phyloP scores from a whole-genome alignment of 2,113 vertebrate species.

The Myotis lucifugus region DNA sequence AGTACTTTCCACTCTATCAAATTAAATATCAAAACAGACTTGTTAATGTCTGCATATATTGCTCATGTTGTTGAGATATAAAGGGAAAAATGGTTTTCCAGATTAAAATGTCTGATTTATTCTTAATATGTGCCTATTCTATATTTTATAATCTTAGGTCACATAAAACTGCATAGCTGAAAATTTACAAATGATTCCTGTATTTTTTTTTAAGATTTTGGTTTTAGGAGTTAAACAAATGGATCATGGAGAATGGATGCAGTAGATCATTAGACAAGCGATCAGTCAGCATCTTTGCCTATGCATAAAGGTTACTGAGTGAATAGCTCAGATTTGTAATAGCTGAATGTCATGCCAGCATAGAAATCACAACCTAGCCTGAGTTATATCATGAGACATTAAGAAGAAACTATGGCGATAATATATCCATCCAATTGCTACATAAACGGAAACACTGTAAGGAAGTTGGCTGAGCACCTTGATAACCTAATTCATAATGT shows the following conservation, averaged over 20 bases:
- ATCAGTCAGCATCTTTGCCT: constrained; percentile 75
- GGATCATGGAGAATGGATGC: constrained; percentile 57
- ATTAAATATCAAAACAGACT: neutral
- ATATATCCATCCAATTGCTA: constrained; percentile 68
- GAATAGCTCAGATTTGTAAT: constrained; percentile 74
- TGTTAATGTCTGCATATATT: neutral
- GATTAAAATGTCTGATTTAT: constrained; percentile 28
- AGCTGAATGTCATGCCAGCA: constrained; percentile 64
- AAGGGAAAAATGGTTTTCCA: constrained; percentile 3
- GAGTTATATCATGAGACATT: constrained; percentile 73
- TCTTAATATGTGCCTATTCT: neutral
- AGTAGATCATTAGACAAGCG: constrained; percentile 61
- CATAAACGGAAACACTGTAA: constrained; percentile 62
- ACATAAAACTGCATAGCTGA: constrained; percentile 26
- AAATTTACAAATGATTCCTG: constrained; percentile 46
- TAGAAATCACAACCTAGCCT: constrained; percentile 69
- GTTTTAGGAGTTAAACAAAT: constrained; percentile 66
- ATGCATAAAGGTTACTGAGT: constrained; percentile 58
- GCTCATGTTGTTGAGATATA: neutral
- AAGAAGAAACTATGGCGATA: constrained; percentile 49
- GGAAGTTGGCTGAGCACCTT: constrained; percentile 64
- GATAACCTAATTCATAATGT: constrained; percentile 73
- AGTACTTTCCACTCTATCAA: neutral
- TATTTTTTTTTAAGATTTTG: constrained; percentile 40
- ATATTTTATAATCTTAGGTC: constrained; percentile 11